These are phyloP conservation scores for Agonopterix subpropinquella DNA, from an alignment of 2,888 invertebrate species.

Conservation along the genomic window DNA sequence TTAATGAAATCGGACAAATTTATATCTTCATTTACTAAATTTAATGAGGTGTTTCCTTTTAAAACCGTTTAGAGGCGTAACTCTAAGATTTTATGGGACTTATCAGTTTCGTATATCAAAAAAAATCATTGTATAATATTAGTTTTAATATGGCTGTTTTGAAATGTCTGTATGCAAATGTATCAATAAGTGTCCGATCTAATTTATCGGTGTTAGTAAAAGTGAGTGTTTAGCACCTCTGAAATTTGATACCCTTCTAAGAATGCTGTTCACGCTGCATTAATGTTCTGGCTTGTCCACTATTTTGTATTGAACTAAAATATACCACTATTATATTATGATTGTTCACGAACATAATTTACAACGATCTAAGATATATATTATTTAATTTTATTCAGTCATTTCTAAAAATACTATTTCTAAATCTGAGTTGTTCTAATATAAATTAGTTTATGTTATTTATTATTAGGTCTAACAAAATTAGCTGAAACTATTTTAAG, in stretches of 20 bases:
- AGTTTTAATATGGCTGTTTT: conserved; percentile 29
- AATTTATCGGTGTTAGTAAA: conserved; percentile 33
- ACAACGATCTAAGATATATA: too few relatives aligned
- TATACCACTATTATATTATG: not conserved
- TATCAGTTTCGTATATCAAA: conserved; percentile 34
- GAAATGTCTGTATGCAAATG: conserved; percentile 35
- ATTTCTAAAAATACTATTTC: too few relatives aligned
- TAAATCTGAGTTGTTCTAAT: too few relatives aligned
- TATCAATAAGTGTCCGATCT: conserved; percentile 27
- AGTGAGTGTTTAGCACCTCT: conserved; percentile 35
- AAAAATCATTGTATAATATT: conserved; percentile 29
- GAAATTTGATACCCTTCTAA: conserved; percentile 32
- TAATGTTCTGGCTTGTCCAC: conserved; percentile 8
- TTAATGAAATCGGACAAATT: conserved; percentile 24
- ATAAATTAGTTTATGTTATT: too few relatives aligned
- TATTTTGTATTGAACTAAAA: too few relatives aligned
- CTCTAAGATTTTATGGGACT: conserved; percentile 34
- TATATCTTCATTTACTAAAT: conserved; percentile 36
- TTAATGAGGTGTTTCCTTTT: conserved; percentile 41
- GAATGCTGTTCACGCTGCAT: conserved; percentile 14
- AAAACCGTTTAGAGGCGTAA: conserved; percentile 29
- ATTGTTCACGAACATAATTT: not conserved
- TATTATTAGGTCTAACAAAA: too few relatives aligned
- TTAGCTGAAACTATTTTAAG: too few relatives aligned
- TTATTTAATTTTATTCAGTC: too few relatives aligned